A percentile compares a stretch with the other conserved stretches of the same genome.
Conservation (phyloP, 1,140 invertebrate genomes). For the Trachymyrmex cornetzi region DNA sequence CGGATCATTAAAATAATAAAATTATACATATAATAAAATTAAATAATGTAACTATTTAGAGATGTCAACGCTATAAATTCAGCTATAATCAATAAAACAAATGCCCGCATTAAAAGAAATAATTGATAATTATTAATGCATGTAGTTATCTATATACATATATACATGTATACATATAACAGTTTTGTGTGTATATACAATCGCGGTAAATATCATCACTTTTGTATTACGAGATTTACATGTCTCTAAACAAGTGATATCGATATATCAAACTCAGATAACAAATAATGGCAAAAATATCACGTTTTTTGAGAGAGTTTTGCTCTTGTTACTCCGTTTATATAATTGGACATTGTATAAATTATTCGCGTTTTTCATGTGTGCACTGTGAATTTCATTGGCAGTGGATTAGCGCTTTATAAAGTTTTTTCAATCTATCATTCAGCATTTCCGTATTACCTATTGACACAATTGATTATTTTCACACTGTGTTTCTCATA, state of each 20-base stretch:
- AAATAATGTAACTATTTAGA: not conserved
- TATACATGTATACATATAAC: slow-evolving; percentile 15
- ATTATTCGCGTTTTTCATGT: slow-evolving; percentile 26
- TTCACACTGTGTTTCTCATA: slow-evolving; percentile 33
- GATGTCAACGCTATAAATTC: not conserved
- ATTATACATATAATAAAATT: not conserved
- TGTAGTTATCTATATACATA: not conserved
- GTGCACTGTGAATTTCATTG: slow-evolving; percentile 44
- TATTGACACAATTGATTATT: slow-evolving; percentile 47
- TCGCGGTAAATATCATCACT: not conserved
- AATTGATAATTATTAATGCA: slow-evolving; percentile 31
- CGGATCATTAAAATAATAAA: not conserved
- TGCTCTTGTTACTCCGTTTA: not conserved
- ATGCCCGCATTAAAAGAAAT: not conserved
- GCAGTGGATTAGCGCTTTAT: slow-evolving; percentile 50
- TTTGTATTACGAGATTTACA: slow-evolving; percentile 9
- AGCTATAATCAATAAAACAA: slow-evolving; percentile 13
- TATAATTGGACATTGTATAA: slow-evolving; percentile 14
- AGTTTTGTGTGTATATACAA: not conserved
- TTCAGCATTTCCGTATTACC: slow-evolving; percentile 47
- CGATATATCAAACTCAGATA: slow-evolving; percentile 70
- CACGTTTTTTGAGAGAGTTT: slow-evolving; percentile 37
- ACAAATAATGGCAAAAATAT: slow-evolving; percentile 70
- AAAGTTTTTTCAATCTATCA: slow-evolving; percentile 42
- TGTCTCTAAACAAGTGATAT: slow-evolving; percentile 25